These are phyloP conservation scores for Rhabdomys pumilio DNA, from an alignment of 2,797 vertebrate genomes.

Conservation along the genomic window DNA sequence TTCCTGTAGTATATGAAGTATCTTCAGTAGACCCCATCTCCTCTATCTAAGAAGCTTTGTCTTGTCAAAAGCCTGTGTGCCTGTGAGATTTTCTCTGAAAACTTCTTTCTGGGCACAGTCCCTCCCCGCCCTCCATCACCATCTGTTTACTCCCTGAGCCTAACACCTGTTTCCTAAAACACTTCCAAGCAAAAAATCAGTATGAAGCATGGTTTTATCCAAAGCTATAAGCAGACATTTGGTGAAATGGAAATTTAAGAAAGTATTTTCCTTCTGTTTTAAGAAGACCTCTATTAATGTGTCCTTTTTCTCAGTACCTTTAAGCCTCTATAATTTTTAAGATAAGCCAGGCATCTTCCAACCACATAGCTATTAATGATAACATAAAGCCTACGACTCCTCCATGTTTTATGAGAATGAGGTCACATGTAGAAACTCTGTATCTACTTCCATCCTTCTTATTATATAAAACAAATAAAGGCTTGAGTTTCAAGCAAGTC, in stretches of 20 bases:
- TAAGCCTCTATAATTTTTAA: not conserved
- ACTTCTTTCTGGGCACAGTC: not conserved
- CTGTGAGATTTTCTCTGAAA: not conserved
- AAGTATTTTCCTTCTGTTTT: not conserved
- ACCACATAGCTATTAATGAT: not conserved
- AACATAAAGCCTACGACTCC: not conserved
- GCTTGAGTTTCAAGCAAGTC: not conserved
- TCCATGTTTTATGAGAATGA: not conserved
- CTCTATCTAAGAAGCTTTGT: not conserved
- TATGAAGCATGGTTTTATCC: not conserved
- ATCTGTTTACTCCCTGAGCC: not conserved
- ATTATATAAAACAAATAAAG: not conserved
- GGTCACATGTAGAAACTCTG: not conserved
- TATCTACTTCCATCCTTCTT: not conserved
- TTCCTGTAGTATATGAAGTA: not conserved
- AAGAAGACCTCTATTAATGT: not conserved
- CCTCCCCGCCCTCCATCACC: not conserved
- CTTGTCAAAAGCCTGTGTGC: not conserved
- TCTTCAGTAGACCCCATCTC: not conserved
- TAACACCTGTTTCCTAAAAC: not conserved
- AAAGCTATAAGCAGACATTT: not conserved
- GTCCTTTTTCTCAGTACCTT: not conserved
- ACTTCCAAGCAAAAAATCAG: not conserved
- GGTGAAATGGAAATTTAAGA: not conserved
- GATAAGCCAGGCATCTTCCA: not conserved